phyloP scores from a whole-genome alignment of 2,113 vertebrate species.

The Lepidothrix coronata region DNA sequence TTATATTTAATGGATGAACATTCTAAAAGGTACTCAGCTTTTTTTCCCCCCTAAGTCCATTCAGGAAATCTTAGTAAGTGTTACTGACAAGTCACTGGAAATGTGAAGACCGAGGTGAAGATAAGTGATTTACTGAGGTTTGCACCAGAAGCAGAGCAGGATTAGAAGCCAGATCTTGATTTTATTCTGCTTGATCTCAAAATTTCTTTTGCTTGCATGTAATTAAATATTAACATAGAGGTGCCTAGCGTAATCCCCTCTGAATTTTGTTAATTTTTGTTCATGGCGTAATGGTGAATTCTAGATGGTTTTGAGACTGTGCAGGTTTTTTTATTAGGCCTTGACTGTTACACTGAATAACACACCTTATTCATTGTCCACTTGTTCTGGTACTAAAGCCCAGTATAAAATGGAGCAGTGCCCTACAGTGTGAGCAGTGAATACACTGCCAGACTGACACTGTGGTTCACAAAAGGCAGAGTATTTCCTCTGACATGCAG shows the following conservation, averaged over 20 bases:
- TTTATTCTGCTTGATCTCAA: neutral
- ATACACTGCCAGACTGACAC: rapidly evolving
- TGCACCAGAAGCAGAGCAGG: neutral
- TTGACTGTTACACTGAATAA: neutral
- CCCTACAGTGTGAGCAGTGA: neutral
- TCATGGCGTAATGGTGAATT: neutral
- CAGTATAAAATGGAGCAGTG: neutral
- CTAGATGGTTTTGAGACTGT: neutral
- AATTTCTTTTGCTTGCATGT: neutral
- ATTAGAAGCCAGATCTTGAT: neutral
- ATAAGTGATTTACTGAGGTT: neutral
- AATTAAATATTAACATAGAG: neutral
- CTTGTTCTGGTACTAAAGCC: neutral
- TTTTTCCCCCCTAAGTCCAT: neutral
- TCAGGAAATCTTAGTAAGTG: neutral
- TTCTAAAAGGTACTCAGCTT: neutral
- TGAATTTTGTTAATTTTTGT: neutral
- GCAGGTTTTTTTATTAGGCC: neutral
- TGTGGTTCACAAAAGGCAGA: neutral
- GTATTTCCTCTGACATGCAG: neutral
- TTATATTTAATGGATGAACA: neutral
- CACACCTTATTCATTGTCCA: neutral
- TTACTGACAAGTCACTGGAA: neutral
- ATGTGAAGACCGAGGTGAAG: neutral
- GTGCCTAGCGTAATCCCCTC: neutral